Conservation (phyloP, 2,113 vertebrate genomes). For the Edolisoma coerulescens region DNA sequence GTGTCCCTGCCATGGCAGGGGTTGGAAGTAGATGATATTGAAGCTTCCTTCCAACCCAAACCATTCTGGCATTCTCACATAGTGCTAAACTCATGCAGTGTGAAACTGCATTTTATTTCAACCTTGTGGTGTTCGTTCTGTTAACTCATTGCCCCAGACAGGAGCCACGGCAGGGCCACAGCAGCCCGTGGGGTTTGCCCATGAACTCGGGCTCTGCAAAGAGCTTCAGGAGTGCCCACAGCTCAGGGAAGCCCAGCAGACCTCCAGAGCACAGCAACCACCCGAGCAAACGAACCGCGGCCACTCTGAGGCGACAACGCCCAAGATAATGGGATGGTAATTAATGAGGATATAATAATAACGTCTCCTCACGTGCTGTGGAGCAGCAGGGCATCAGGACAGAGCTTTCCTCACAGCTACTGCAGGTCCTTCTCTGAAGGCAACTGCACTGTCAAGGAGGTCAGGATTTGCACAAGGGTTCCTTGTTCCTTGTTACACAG, state of each 20-base stretch:
- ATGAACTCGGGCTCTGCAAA: background rate
- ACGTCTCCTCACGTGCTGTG: too few species aligned
- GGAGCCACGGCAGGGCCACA: background rate
- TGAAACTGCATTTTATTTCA: background rate
- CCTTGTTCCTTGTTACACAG: too few species aligned
- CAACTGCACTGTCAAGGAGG: too few species aligned
- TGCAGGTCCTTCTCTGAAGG: too few species aligned
- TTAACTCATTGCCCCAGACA: background rate
- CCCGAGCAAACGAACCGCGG: rapidly evolving
- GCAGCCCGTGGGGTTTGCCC: background rate
- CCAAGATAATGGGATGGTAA: background rate
- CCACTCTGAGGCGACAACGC: background rate
- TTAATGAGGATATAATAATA: too few species aligned
- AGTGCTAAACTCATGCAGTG: background rate
- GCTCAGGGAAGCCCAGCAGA: background rate
- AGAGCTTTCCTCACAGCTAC: too few species aligned
- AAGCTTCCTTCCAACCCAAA: background rate
- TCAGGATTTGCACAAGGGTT: too few species aligned
- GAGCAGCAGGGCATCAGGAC: too few species aligned
- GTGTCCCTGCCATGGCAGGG: background rate
- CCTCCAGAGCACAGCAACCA: background rate
- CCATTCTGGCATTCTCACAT: background rate
- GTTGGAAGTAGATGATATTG: background rate
- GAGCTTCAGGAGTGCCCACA: background rate
- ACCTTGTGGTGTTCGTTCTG: background rate